Evolutionary conservation across 64 coral and sea anemone genomes (phyloP), one percentile per base, ranked within the genome.

Genomic region (Dendrophyllia cribrosa): DNA sequence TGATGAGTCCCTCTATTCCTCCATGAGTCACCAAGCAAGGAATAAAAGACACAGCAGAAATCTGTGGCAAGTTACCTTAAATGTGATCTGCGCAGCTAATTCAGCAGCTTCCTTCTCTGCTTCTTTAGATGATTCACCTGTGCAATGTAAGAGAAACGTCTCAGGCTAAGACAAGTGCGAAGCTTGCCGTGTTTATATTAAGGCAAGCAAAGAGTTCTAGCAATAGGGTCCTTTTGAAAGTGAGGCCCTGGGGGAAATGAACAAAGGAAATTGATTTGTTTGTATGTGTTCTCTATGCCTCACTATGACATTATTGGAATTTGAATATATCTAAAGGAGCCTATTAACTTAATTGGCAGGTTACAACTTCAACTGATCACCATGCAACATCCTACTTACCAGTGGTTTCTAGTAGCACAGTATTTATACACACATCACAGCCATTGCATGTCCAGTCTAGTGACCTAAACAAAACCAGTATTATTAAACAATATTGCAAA

Each of bases 31-130:
- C 69, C 17, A 72, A 10, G 43, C 21, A 25, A 9, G 6, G 9
- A 72, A 72, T 22, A 72, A 13, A 19, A 9, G 9, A 72, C 7
- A 9, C 15, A 72, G 4, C 21, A 72, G 51, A 34, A 34, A 34
- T 34, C 34, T 34, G 34, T 1, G 34, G 34, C 34, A 34, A 34
- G 34, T 48, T 88, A 97, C 95, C 88, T 97, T 97, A 71, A 97
- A 97, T 44, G 93, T 83, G 75, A 97, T 97, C 55, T 97, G 95
- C 22, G 90, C 88, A 77, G 95, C 95, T 69, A 97, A 82, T 67
- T 97, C 95, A 47, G 81, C 95, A 24, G 90, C 90, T 88, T 97
- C 95, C 74, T 69, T 75, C 60, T 97, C 95, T 47, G 88, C 92
- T 58, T 97, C 95, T 34, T 94, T 94, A 21, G 75, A 46, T 50